Evolutionary conservation across 2,888 invertebrate species (phyloP).

Genomic region (Epistrophe eligans): DNA sequence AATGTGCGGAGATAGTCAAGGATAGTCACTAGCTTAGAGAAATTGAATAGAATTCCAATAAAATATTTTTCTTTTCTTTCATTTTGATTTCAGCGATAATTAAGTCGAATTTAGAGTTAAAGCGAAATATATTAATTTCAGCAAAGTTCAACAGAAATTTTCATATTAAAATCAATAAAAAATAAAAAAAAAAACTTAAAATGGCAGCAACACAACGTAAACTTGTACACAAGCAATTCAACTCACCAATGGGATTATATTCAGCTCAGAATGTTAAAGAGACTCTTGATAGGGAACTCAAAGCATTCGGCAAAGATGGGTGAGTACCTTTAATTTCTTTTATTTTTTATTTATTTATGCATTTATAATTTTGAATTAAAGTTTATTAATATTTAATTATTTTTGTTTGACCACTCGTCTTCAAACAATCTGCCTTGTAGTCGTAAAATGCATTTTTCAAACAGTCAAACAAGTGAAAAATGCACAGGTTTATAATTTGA

Average conservation of each 20-base stretch:
- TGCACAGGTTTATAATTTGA: too few species aligned
- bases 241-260: slow-evolving; percentile 94
- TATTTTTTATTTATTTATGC: neutral
- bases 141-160: slow-evolving; percentile 73
- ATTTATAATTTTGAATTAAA: neutral
- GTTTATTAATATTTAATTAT: too few species aligned
- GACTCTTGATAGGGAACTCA: slow-evolving; percentile 90
- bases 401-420: too few species aligned
- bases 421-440: too few species aligned
- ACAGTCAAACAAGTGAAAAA: too few species aligned
- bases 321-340: slow-evolving; percentile 84
- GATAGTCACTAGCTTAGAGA: neutral
- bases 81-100: slow-evolving; percentile 48
- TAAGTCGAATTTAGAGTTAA: slow-evolving; percentile 51
- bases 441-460: too few species aligned
- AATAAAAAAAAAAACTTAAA: slow-evolving; percentile 83
- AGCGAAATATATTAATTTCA: slow-evolving; percentile 59
- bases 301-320: slow-evolving; percentile 92
- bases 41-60: slow-evolving; percentile 26
- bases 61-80: neutral
- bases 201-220: slow-evolving; percentile 89
- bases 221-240: slow-evolving; percentile 95
- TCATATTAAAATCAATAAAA: slow-evolving; percentile 20
- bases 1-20: slow-evolving; percentile 1
- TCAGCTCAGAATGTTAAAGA: slow-evolving; percentile 92